Conservation (phyloP, 2,888 invertebrate species). For the Cerastis leucographa region DNA sequence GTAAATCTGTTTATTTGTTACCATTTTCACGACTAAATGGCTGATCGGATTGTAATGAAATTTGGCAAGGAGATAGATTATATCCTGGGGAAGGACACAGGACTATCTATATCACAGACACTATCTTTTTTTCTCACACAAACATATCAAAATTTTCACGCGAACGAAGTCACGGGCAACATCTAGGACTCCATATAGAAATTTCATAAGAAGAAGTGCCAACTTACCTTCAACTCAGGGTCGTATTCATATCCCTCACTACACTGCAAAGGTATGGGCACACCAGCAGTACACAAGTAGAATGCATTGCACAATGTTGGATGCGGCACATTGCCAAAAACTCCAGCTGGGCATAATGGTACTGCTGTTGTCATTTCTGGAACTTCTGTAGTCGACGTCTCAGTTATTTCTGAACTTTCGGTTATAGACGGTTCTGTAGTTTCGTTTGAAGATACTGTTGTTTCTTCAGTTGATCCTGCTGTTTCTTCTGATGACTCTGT, state of each 20-base stretch:
- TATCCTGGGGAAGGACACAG: too few relatives aligned
- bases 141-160: too few relatives aligned
- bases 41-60: too few relatives aligned
- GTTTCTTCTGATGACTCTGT: background rate
- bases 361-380: constrained; percentile 8
- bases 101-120: too few relatives aligned
- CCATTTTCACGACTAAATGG: too few relatives aligned
- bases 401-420: constrained; percentile 6
- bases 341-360: constrained; percentile 65
- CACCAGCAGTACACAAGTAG: constrained; percentile 69
- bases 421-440: constrained; percentile 12
- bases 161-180: too few relatives aligned
- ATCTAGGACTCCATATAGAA: background rate
- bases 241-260: constrained; percentile 67
- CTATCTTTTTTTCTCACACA: too few relatives aligned
- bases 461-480: background rate
- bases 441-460: background rate
- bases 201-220: background rate
- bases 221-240: constrained; percentile 55
- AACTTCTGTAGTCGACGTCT: background rate
- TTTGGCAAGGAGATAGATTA: too few relatives aligned
- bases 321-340: constrained; percentile 70
- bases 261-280: constrained; percentile 58
- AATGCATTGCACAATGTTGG: constrained; percentile 71
- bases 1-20: too few relatives aligned